Evolutionary conservation across 2,888 invertebrate species (phyloP).

Genomic region (Dynastes tityus): DNA sequence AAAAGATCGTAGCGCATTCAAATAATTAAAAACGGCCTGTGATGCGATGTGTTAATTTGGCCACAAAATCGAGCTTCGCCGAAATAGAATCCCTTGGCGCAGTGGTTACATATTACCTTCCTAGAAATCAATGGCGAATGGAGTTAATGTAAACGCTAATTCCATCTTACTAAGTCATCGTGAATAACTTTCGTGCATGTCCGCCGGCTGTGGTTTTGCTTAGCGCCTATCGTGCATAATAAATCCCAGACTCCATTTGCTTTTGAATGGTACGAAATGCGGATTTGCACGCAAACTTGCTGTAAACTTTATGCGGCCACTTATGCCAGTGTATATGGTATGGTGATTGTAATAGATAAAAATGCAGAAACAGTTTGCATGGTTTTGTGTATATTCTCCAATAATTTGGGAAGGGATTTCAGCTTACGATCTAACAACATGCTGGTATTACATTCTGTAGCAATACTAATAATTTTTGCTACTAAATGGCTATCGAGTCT

Average conservation of each 20-base stretch:
- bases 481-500: too few species aligned
- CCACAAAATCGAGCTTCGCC: background rate
- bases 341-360: too few species aligned
- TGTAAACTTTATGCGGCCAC: too few species aligned
- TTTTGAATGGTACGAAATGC: conserved; percentile 1
- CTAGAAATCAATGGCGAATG: background rate
- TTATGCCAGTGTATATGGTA: too few species aligned
- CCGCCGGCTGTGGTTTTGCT: background rate
- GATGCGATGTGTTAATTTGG: background rate
- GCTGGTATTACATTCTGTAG: too few species aligned
- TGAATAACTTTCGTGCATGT: conserved; percentile 3
- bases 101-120: background rate
- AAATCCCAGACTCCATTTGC: conserved; percentile 7
- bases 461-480: too few species aligned
- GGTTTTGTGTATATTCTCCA: too few species aligned
- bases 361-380: too few species aligned
- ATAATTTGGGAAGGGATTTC: too few species aligned
- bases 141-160: conserved; percentile 1
- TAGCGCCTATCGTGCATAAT: conserved; percentile 5
- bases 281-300: background rate
- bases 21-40: too few species aligned
- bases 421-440: too few species aligned
- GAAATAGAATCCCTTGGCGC: background rate
- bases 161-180: background rate
- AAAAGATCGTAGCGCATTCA: too few species aligned